phyloP scores from a whole-genome alignment of 1,140 invertebrate species.

The Ylistrum balloti region DNA sequence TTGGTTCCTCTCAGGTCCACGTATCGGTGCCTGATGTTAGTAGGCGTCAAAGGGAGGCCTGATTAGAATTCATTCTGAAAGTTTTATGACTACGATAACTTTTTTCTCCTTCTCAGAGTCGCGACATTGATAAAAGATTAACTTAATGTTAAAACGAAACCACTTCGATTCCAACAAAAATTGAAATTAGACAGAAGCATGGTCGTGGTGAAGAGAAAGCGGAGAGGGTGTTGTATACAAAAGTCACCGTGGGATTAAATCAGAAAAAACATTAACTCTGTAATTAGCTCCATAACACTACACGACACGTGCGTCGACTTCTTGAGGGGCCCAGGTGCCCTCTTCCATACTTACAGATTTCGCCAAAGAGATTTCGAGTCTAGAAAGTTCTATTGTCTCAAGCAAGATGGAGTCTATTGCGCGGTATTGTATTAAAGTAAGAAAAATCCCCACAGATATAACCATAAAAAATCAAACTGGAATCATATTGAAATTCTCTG shows the following conservation, averaged over 20 bases:
- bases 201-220: not conserved
- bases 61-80: constrained; percentile 29
- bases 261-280: not conserved
- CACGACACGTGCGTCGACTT: not conserved
- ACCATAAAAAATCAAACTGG: too few species aligned
- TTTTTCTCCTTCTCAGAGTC: not conserved
- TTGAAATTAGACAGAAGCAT: not conserved
- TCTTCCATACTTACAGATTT: not conserved
- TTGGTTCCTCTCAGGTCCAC: not conserved
- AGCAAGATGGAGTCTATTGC: too few species aligned
- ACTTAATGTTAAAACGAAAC: not conserved
- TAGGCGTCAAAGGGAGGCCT: not conserved
- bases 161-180: constrained; percentile 6
- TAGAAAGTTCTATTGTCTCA: too few species aligned
- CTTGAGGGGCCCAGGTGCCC: not conserved
- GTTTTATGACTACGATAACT: constrained; percentile 11
- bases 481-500: too few species aligned
- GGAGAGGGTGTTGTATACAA: not conserved
- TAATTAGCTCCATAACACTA: constrained; percentile 19
- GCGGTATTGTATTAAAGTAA: too few species aligned
- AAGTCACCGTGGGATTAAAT: not conserved
- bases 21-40: constrained; percentile 8
- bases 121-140: constrained; percentile 28
- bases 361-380: too few species aligned
- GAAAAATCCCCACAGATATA: too few species aligned